Evolutionary conservation across 2,113 vertebrate species (phyloP).

Genomic region (Heloderma charlesbogerti): DNA sequence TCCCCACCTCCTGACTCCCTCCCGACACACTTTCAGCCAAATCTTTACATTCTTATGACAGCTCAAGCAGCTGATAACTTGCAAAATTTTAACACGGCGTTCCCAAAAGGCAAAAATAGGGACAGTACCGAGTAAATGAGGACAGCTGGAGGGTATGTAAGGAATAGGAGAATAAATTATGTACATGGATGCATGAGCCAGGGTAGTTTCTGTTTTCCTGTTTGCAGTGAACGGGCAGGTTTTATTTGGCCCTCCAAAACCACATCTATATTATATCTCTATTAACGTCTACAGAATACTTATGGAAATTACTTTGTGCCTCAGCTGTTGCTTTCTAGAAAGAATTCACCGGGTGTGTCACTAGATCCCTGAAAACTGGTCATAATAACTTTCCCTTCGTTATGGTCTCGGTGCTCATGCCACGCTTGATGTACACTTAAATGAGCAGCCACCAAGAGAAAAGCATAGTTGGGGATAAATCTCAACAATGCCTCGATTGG

Average conservation of each 20-base stretch:
- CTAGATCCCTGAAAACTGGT: slow-evolving; percentile 47
- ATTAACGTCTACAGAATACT: slow-evolving; percentile 51
- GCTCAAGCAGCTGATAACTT: background rate
- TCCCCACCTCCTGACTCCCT: too few species aligned
- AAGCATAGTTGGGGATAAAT: background rate
- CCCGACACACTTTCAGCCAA: too few species aligned
- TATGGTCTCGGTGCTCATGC: background rate
- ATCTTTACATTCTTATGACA: background rate
- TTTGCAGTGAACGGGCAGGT: background rate
- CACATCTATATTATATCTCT: slow-evolving; percentile 41
- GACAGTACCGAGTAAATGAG: background rate
- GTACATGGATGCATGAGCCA: background rate
- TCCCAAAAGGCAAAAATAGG: background rate
- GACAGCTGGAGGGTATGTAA: background rate
- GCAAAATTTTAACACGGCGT: background rate
- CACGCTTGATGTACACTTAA: background rate
- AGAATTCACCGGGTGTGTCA: slow-evolving; percentile 50
- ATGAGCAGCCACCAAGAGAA: slow-evolving; percentile 1
- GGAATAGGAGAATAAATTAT: background rate
- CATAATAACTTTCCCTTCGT: slow-evolving; percentile 40
- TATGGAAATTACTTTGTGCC: slow-evolving; percentile 48
- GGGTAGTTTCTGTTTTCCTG: background rate
- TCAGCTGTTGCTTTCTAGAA: slow-evolving; percentile 6
- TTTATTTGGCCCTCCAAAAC: slow-evolving; percentile 44
- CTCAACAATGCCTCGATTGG: background rate